Evolutionary conservation across 92 coral and sea anemone genomes (phyloP).

Genomic region (Montipora capitata): DNA sequence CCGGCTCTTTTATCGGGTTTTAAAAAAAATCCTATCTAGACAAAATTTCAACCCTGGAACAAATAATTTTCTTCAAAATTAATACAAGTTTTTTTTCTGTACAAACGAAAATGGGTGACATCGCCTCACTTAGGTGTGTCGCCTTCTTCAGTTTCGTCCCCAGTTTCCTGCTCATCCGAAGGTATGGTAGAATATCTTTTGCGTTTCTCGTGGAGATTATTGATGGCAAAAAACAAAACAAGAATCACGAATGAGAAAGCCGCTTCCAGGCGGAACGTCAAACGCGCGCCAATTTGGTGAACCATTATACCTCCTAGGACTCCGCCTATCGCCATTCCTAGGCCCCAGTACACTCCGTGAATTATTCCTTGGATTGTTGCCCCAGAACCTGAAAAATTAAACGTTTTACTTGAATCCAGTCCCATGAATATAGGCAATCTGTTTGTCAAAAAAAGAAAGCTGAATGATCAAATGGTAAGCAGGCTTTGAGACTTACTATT

Average conservation of each 20-base stretch:
- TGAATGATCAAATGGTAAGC: no score
- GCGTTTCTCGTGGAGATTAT: conserved; percentile 67
- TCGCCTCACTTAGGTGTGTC: conserved; percentile 4
- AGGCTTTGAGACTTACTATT: no score
- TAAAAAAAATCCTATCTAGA: no score
- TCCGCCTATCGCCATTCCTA: conserved; percentile 95
- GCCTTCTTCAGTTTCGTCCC: conserved; percentile 12
- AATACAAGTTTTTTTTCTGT: no score
- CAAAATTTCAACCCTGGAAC: no score
- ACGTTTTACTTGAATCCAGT: no score
- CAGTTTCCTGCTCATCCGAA: conserved; percentile 57
- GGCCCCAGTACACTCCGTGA: conserved; percentile 97
- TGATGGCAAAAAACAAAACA: conserved; percentile 75
- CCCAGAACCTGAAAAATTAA: conserved; percentile 68
- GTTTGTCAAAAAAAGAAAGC: no score
- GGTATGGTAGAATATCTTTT: conserved; percentile 57
- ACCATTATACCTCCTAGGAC: conserved; percentile 87
- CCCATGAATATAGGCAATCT: no score
- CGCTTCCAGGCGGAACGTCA: conserved; percentile 88
- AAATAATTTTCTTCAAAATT: no score
- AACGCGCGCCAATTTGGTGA: conserved; percentile 88
- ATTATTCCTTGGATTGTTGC: conserved; percentile 94
- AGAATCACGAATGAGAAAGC: conserved; percentile 78
- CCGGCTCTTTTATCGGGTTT: no score
- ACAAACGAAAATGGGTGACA: no score